Percentiles rank a stretch among this genome's conserved stretches.
phyloP scores from a whole-genome alignment of 2,797 vertebrate species.

The Pangasius krempfi region DNA sequence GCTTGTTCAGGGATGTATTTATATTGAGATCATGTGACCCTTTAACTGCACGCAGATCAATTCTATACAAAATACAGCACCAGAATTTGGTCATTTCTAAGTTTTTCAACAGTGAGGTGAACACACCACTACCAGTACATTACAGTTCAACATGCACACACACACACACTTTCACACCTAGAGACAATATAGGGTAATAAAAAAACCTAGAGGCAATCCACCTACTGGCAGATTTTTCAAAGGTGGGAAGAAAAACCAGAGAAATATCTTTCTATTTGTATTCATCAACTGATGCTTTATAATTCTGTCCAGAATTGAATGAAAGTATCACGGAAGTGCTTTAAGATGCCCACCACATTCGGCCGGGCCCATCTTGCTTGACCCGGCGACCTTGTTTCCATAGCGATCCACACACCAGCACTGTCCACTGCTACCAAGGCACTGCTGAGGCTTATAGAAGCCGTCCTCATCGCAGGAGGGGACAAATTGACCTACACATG shows the following conservation, averaged over 20 bases:
- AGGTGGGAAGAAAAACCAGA: neutral
- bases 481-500: slow-evolving; percentile 74
- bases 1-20: neutral
- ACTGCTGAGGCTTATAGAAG: slow-evolving; percentile 82
- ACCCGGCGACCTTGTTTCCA: slow-evolving; percentile 81
- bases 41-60: neutral
- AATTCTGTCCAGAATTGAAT: neutral
- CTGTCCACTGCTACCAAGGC: slow-evolving; percentile 77
- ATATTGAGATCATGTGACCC: neutral
- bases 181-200: neutral
- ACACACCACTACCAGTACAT: too few relatives aligned
- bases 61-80: too few relatives aligned
- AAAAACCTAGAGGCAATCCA: too few relatives aligned
- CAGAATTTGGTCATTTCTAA: too few relatives aligned
- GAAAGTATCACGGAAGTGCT: neutral
- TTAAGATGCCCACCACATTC: slow-evolving; percentile 73
- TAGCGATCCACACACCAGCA: slow-evolving; percentile 89
- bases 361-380: slow-evolving; percentile 71
- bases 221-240: too few relatives aligned
- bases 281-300: neutral
- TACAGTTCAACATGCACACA: too few relatives aligned
- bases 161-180: neutral
- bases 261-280: neutral
- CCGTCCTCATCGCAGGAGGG: slow-evolving; percentile 84
- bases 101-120: too few relatives aligned